A percentile compares a stretch with the other conserved stretches of the same genome.
These are phyloP conservation scores for Caenorhabditis afra DNA, from an alignment of 2,888 invertebrate genomes.

Conservation along the genomic window DNA sequence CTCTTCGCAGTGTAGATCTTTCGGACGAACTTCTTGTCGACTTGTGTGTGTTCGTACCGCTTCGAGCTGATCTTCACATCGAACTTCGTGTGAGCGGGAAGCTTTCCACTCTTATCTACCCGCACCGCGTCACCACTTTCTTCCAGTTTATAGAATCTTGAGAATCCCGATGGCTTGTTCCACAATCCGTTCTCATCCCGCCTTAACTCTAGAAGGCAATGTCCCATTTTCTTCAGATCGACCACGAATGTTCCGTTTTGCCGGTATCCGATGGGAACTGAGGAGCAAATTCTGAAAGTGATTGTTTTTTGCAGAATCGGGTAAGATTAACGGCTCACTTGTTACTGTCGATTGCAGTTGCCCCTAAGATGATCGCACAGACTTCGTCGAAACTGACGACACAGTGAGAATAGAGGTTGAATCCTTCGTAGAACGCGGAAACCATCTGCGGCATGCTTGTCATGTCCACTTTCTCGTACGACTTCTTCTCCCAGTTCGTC, in stretches of 20 bases:
- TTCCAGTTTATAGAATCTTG: slow-evolving; percentile 62
- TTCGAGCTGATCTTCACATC: slow-evolving; percentile 65
- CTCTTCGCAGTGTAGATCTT: slow-evolving; percentile 70
- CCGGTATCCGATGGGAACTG: slow-evolving; percentile 67
- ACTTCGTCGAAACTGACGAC: slow-evolving; percentile 66
- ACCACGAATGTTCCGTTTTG: slow-evolving; percentile 70
- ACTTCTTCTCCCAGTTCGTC: slow-evolving; percentile 52
- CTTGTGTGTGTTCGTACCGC: slow-evolving; percentile 68
- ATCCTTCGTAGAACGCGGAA: slow-evolving; percentile 58
- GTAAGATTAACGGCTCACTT: slow-evolving; percentile 29
- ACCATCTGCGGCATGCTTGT: slow-evolving; percentile 43
- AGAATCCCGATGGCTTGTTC: slow-evolving; percentile 69
- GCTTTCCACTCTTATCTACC: slow-evolving; percentile 59
- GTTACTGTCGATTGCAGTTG: slow-evolving; percentile 54
- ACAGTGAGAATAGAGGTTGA: slow-evolving; percentile 63
- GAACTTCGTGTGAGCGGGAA: slow-evolving; percentile 36
- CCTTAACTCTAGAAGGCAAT: slow-evolving; percentile 51
- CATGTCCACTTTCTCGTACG: slow-evolving; percentile 39
- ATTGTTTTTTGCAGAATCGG: no score
- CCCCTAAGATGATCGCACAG: slow-evolving; percentile 66
- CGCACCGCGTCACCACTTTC: slow-evolving; percentile 63
- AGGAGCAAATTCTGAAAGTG: slow-evolving; percentile 59
- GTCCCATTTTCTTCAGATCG: slow-evolving; percentile 59
- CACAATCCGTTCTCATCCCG: slow-evolving; percentile 71
- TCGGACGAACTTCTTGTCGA: slow-evolving; percentile 65